These are phyloP conservation scores for Entomobrya multifasciata DNA, from an alignment of 2,888 invertebrate species.

Conservation along the genomic window DNA sequence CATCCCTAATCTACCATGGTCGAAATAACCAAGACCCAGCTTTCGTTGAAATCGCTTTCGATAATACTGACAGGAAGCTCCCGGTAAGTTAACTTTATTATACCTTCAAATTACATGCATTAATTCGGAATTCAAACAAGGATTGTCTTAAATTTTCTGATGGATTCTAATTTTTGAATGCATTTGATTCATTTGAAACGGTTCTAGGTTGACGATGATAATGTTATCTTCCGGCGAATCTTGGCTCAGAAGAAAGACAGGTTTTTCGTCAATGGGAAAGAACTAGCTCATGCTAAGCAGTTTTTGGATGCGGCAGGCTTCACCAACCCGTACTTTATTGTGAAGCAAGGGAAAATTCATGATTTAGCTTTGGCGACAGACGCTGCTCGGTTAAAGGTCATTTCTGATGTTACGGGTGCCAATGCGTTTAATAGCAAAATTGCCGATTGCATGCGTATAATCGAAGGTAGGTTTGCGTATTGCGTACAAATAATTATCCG, in stretches of 20 bases:
- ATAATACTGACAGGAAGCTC: conserved; percentile 71
- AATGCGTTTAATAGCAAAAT: conserved; percentile 63
- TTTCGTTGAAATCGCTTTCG: conserved; percentile 75
- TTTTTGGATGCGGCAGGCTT: conserved; percentile 75
- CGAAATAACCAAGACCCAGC: conserved; percentile 1
- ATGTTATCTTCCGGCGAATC: conserved; percentile 67
- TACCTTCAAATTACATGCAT: background rate
- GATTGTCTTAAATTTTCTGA: background rate
- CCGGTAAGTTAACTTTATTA: conserved; percentile 57
- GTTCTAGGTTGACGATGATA: conserved; percentile 59
- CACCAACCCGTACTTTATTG: conserved; percentile 75
- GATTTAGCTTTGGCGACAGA: conserved; percentile 68
- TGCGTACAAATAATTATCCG: too few relatives aligned
- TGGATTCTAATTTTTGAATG: too few relatives aligned
- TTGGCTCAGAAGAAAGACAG: conserved; percentile 68
- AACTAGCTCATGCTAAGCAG: conserved; percentile 57
- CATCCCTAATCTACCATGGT: conserved; percentile 59
- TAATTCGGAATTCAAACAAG: background rate
- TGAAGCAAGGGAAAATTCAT: conserved; percentile 75
- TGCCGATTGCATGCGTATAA: background rate
- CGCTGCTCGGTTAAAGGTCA: conserved; percentile 63
- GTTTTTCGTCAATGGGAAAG: conserved; percentile 71
- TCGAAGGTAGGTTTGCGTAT: conserved; percentile 45
- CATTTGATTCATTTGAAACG: too few relatives aligned
- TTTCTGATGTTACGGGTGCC: conserved; percentile 71